Evolutionary conservation across 2,888 invertebrate genomes (phyloP).

Genomic region (Ashinkailepas kermadecensis): DNA sequence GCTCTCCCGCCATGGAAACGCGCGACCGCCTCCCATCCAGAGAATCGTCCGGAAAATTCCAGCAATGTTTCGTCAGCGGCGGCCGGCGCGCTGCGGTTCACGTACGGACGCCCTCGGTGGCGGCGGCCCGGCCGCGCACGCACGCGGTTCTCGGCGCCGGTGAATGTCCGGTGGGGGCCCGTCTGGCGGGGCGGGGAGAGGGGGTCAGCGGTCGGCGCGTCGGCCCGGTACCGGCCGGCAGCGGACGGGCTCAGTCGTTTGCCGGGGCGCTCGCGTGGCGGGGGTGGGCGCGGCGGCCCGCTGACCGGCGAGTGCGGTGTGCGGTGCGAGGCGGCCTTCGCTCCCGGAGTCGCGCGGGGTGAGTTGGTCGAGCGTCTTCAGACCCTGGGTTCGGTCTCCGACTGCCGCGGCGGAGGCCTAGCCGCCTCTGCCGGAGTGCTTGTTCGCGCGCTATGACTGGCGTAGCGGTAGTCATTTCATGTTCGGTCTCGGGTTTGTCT

Average conservation of each 20-base stretch:
- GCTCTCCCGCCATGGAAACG: no score
- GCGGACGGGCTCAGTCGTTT: neutral
- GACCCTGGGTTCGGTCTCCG: no score
- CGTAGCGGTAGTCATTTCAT: no score
- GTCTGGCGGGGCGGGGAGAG: slow-evolving; percentile 16
- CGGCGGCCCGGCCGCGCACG: neutral
- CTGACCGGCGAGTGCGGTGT: no score
- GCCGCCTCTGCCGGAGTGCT: no score
- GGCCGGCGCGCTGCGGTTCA: neutral
- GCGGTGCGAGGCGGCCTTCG: no score
- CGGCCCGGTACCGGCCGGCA: neutral
- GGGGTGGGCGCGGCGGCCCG: neutral
- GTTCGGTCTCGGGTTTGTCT: no score
- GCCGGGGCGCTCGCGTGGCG: neutral
- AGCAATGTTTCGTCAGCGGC: slow-evolving; percentile 4
- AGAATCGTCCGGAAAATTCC: slow-evolving; percentile 3
- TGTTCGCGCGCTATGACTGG: no score
- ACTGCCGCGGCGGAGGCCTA: no score
- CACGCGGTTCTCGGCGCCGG: neutral
- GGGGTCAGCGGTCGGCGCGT: slow-evolving; percentile 7
- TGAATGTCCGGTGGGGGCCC: neutral
- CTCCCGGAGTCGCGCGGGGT: no score
- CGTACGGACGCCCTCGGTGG: neutral
- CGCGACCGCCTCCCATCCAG: neutral
- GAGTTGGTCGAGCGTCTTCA: no score